Base-by-base conservation (phyloP, 1,140 invertebrate species). In the Brachionus rubens region DNA sequence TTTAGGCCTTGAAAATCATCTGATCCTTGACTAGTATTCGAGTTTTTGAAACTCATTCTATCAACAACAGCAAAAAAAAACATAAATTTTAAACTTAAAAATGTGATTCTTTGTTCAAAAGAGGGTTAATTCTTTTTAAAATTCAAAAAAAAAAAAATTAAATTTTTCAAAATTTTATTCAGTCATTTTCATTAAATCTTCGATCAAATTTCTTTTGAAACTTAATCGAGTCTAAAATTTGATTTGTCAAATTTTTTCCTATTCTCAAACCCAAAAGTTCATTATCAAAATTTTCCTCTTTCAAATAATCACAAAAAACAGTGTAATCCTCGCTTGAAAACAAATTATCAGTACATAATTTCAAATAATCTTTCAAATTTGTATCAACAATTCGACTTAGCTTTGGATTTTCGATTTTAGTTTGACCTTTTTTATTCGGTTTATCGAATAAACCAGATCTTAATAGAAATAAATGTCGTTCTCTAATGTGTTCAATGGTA, bases 371-470 rank as follows among this genome's bases (percentile, higher is more conserved):
- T 19, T 72, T 72, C 10, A 72, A 24, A 72, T 62, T 75, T 3
- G 78, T 77, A 46, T 80, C 79, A 1, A 82, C 30, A 14, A 82
- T 80, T 7, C 76, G 65, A 28, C 78, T 62, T 21, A 82, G 76
- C 10, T 65, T 75, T n/a, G 81, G 81, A 76, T 82, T 82, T 12
- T 33, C 14, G 3, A 78, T 77, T 48, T 79, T 79, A 0, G 52
- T 10, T 14, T 54, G 59, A 14, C 56, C 56, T 36, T 78, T 52
- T 33, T 80, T 79, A 19, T 77, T 78, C 0, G 77, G 47, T 48
- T 77, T 80, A 21, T 79, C 78, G 65, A 78, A 82, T 16, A 80
- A 77, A 9, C 81, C 81, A 26, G 80, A 77, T 30, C 81, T 76
- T 12, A 76, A 56, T 4, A 82, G 40, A 77, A 81, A 82, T 28